Evolutionary conservation across 2,888 invertebrate species (phyloP), one percentile per base, ranked within the genome.

Genomic region (Anthophora plumipes): DNA sequence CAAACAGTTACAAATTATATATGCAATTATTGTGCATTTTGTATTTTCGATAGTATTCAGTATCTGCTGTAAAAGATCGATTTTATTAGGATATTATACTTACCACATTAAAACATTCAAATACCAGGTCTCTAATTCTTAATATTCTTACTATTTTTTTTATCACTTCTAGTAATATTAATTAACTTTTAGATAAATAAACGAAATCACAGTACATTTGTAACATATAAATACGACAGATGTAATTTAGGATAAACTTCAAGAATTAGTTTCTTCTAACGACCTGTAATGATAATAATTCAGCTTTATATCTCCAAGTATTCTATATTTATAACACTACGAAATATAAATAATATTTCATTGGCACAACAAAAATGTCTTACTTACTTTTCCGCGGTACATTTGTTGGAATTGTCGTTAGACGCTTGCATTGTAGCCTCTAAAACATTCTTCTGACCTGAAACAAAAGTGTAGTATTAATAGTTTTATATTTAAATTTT

Each of bases 341-440:
- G 20, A 71, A 68, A 12, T 52, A 50, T 12, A 31, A 52, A 11
- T 60, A 71, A 57, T 59, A 59, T 41, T 22, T 41, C 11, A 2
- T 59, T 17, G 39, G 54, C n/a, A 48, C 63, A 37, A 48, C 20
- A 63, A 12, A 20, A 41, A 79, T n/a, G 11, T 57, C 76, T 5
- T 54, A 90, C 90, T 91, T 86, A 91, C 91, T 89, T 91, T 76
- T 85, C 89, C 41, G 87, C 82, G 73, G 72, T 86, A 71, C 74
- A 88, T 84, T 88, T 89, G 72, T 80, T 89, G 66, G 85, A 57
- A 64, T 73, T 82, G 71, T 89, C 88, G 80, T 63, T 88, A 43
- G 85, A 83, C 54, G 82, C 71, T 84, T 89, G 88, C 20, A 83
- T 61, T 14, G 73, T 52, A 43, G 55, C 12, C 54, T 92, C 90